These are phyloP conservation scores for Girardia tigrina DNA, from an alignment of 2,888 invertebrate genomes.

Conservation along the genomic window DNA sequence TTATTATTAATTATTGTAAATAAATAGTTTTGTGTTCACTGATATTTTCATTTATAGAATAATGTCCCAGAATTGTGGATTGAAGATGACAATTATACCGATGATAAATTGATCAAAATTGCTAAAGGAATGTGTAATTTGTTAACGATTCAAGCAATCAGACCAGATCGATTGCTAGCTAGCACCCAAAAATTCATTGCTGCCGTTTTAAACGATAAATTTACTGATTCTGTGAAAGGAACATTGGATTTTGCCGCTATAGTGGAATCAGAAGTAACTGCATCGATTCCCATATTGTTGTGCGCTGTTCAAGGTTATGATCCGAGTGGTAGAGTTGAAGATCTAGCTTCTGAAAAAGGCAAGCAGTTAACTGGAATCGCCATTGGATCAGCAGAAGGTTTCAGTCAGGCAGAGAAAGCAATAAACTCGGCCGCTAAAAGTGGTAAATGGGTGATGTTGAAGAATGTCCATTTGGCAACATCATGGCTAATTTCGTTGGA, in stretches of 20 bases:
- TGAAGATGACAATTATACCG: constrained; percentile 43
- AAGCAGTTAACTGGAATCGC: constrained; percentile 90
- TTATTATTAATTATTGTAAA: no score
- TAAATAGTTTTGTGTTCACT: no score
- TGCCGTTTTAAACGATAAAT: constrained; percentile 68
- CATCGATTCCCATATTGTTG: constrained; percentile 28
- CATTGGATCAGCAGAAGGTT: constrained; percentile 93
- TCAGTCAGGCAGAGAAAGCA: constrained; percentile 86
- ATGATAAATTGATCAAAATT: constrained; percentile 38
- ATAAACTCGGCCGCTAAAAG: constrained; percentile 92
- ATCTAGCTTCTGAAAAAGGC: constrained; percentile 81
- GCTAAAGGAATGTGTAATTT: constrained; percentile 66
- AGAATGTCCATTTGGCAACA: constrained; percentile 95
- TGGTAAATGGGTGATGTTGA: constrained; percentile 86
- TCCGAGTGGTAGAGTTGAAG: constrained; percentile 87
- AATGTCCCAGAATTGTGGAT: constrained; percentile 79
- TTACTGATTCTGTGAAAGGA: constrained; percentile 71
- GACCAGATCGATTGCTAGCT: constrained; percentile 81
- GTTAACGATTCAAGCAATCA: constrained; percentile 70
- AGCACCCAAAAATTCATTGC: constrained; percentile 72
- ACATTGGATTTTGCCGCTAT: constrained; percentile 74
- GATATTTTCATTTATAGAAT: no score
- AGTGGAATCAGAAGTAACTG: constrained; percentile 69
- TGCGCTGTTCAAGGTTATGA: constrained; percentile 63
- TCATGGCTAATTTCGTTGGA: constrained; percentile 95